Evolutionary conservation across 2,113 vertebrate genomes (phyloP), one percentile per base, ranked within the genome.

Genomic region (Platycercus adscitus): DNA sequence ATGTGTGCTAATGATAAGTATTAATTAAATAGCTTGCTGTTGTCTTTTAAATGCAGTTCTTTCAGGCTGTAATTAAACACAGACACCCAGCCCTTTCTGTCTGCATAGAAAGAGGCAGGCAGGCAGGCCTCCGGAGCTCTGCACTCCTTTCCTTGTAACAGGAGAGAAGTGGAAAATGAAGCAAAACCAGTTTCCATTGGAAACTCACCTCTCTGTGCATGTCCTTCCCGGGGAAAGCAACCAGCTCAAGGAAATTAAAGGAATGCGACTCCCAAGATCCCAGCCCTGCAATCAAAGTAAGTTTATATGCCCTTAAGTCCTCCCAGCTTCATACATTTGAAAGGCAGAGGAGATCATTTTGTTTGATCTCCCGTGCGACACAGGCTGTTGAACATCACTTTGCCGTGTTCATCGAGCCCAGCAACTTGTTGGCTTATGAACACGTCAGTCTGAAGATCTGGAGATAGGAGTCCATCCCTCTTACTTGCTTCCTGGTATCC

Each of bases 11-110:
- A 96, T 95, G 97, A 97, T 97, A 97, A 97, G 96, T 96, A 96
- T 96, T 97, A 97, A 97, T 97, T 96, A 97, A 97, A 91, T 95
- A 95, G 93, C 89, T 95, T 80, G 84, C 95, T 96, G 93, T 97
- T 97, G 96, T 97, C 96, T 97, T 96, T 96, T 97, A 97, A 97
- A 97, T 96, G 86, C 90, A 96, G 88, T 78, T 97, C 95, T 97
- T 97, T 95, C 93, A 97, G 94, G 96, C 91, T 96, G 94, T 97
- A 97, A 97, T 97, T 97, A 97, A 97, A 81, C 86, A 97, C 95
- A 97, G 97, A 97, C 97, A 96, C 96, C 95, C 95, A 96, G 53
- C 95, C 94, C 95, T 96, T 94, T 96, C 95, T 96, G 95, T 97
- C 96, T 97, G 88, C 90, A 91, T 90, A 96, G 93, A 70, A 92